phyloP scores from a whole-genome alignment of 2,113 vertebrate genomes.

The Daboia siamensis region DNA sequence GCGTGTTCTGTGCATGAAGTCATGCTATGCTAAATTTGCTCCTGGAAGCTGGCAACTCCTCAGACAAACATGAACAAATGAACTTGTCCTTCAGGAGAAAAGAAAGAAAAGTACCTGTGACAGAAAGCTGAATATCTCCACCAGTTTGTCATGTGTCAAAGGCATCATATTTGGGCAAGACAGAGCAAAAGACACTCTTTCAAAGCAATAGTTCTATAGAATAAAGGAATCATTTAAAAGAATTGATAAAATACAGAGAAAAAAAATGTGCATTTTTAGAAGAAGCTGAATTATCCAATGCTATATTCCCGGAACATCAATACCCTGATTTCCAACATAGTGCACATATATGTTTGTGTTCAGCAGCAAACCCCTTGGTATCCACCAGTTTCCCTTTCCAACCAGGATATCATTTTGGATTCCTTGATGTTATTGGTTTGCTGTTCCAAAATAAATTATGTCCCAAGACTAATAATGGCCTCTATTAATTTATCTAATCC shows the following conservation, averaged over 20 bases:
- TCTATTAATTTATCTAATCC: neutral
- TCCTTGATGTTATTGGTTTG: neutral
- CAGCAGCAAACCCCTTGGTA: neutral
- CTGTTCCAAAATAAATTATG: neutral
- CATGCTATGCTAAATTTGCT: slow-evolving; percentile 57
- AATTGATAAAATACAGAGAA: neutral
- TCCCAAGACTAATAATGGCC: neutral
- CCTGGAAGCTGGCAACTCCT: slow-evolving; percentile 41
- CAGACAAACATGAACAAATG: slow-evolving; percentile 66
- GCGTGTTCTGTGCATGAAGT: slow-evolving; percentile 56
- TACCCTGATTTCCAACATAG: neutral
- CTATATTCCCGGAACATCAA: neutral
- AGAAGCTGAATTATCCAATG: neutral
- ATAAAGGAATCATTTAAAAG: neutral
- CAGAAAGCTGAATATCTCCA: slow-evolving; percentile 60
- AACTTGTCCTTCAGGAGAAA: slow-evolving; percentile 62
- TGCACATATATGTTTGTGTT: neutral
- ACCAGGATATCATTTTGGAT: neutral
- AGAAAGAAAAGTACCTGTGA: slow-evolving; percentile 54
- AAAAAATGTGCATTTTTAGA: neutral
- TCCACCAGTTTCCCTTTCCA: neutral
- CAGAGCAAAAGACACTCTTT: neutral
- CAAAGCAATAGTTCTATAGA: no score
- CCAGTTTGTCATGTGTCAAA: neutral
- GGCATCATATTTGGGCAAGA: neutral